These are phyloP conservation scores for Cabera pusaria DNA, from an alignment of 2,888 invertebrate species.

Conservation along the genomic window DNA sequence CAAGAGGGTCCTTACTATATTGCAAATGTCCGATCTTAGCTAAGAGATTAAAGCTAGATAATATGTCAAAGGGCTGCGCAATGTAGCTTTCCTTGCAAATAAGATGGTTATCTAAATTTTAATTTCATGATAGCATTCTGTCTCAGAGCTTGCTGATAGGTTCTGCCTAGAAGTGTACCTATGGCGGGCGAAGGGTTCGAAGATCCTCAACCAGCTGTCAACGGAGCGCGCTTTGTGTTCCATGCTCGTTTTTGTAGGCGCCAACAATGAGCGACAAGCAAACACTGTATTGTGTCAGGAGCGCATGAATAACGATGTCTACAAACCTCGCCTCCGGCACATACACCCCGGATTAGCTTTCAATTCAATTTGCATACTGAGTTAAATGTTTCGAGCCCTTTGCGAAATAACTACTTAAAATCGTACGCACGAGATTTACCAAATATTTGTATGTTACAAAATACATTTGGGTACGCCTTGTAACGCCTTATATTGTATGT, in stretches of 20 bases:
- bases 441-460: too few relatives aligned
- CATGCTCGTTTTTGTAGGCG: conserved; percentile 47
- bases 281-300: conserved; percentile 68
- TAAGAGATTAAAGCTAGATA: conserved; percentile 18
- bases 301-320: conserved; percentile 73
- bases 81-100: conserved; percentile 20
- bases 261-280: conserved; percentile 63
- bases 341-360: conserved; percentile 57
- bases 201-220: conserved; percentile 59
- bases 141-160: background rate
- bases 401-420: conserved; percentile 35
- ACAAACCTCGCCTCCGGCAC: conserved; percentile 57
- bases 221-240: conserved; percentile 54
- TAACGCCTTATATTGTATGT: too few relatives aligned
- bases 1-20: conserved; percentile 12
- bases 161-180: conserved; percentile 2
- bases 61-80: conserved; percentile 20
- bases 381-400: conserved; percentile 44
- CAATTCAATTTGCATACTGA: conserved; percentile 68
- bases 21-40: conserved; percentile 16
- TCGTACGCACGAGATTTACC: too few relatives aligned
- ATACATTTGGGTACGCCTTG: too few relatives aligned
- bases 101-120: conserved; percentile 19
- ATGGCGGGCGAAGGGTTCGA: conserved; percentile 1
- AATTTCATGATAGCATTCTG: conserved; percentile 10